Percentiles rank a stretch among this genome's conserved stretches.
These are phyloP conservation scores for Electrona antarctica DNA, from an alignment of 2,113 vertebrate genomes.

Conservation along the genomic window DNA sequence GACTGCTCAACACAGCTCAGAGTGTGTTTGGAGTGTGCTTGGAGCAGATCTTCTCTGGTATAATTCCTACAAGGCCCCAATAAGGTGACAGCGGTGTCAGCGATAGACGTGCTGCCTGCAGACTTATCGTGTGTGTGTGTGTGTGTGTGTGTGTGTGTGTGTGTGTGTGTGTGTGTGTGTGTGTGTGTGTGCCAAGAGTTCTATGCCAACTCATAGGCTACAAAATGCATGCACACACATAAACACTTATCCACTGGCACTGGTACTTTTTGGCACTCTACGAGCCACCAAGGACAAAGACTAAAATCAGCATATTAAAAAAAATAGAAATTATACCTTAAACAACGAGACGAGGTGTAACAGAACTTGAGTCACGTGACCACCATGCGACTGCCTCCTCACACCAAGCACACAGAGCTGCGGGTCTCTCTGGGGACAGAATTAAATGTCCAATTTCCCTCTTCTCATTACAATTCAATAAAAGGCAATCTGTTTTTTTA, in stretches of 20 bases:
- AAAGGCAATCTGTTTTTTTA: conserved; percentile 75
- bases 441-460: conserved; percentile 76
- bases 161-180: conserved; percentile 1
- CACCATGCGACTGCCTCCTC: conserved; percentile 59
- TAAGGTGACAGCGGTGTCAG: conserved; percentile 72
- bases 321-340: conserved; percentile 40
- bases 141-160: conserved; percentile 1
- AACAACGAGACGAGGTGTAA: conserved; percentile 58
- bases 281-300: conserved; percentile 49
- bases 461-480: conserved; percentile 80
- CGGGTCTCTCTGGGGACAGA: conserved; percentile 68
- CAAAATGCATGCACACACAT: conserved; percentile 18
- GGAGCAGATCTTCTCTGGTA: conserved; percentile 64
- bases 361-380: conserved; percentile 57
- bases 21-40: conserved; percentile 56
- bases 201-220: conserved; percentile 5
- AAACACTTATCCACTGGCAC: conserved; percentile 43
- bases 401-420: conserved; percentile 53
- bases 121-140: conserved; percentile 45
- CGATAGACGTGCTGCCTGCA: conserved; percentile 45
- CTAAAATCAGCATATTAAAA: conserved; percentile 25
- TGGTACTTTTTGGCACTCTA: conserved; percentile 24
- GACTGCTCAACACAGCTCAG: conserved; percentile 61
- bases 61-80: conserved; percentile 72
- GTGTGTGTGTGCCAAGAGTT: conserved; percentile 15